These are phyloP conservation scores for Epicampocera succincta DNA, from an alignment of 2,888 invertebrate species.

Conservation along the genomic window DNA sequence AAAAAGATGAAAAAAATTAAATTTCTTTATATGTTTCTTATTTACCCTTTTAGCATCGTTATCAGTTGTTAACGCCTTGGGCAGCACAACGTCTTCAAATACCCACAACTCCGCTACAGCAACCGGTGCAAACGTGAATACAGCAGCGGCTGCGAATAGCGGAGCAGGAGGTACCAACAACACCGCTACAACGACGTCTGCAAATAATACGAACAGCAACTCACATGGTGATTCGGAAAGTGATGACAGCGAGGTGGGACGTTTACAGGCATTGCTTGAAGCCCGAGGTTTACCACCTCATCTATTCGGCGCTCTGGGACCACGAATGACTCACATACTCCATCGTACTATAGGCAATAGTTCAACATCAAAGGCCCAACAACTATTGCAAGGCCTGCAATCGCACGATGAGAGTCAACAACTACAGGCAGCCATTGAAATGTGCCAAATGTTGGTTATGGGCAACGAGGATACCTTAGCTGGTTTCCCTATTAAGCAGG, in stretches of 20 bases:
- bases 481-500: constrained; percentile 99
- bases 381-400: constrained; percentile 94
- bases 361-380: constrained; percentile 94
- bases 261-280: constrained; percentile 96
- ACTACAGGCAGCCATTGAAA: constrained; percentile 97
- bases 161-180: constrained; percentile 67
- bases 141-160: constrained; percentile 72
- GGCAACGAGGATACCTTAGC: constrained; percentile 99
- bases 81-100: constrained; percentile 67
- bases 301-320: constrained; percentile 96
- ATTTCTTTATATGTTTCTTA: constrained; percentile 11
- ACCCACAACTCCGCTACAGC: constrained; percentile 68
- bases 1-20: neutral
- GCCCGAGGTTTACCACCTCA: constrained; percentile 98
- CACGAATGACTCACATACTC: constrained; percentile 97
- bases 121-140: constrained; percentile 66
- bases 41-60: constrained; percentile 69
- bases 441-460: constrained; percentile 99
- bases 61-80: constrained; percentile 75
- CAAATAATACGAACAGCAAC: constrained; percentile 72
- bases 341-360: constrained; percentile 96
- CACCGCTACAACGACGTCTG: constrained; percentile 77
- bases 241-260: constrained; percentile 97
- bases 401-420: constrained; percentile 98
- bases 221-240: constrained; percentile 86